phyloP scores from a whole-genome alignment of 1,140 invertebrate genomes.

The Bombus superbus region DNA sequence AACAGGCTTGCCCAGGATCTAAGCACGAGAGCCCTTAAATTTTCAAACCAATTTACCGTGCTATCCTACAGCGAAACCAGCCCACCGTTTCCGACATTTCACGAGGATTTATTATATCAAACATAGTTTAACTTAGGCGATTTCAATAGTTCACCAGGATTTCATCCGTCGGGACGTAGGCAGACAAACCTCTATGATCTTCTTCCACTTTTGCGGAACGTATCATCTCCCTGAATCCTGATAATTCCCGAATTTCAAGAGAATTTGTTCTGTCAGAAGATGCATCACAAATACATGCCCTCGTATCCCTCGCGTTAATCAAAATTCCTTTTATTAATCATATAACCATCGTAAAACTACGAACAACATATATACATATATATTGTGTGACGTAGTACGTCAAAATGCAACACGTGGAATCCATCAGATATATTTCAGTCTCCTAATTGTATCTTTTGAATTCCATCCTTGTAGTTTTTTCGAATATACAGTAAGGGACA shows the following conservation, averaged over 20 bases:
- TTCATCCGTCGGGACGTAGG: neutral
- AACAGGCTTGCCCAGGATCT: neutral
- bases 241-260: constrained; percentile 4
- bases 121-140: constrained; percentile 19
- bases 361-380: too few relatives aligned
- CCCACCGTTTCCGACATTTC: neutral
- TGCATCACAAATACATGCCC: neutral
- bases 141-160: constrained; percentile 35
- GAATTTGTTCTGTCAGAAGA: neutral
- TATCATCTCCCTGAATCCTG: neutral
- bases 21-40: constrained; percentile 8
- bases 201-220: neutral
- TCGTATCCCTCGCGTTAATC: neutral
- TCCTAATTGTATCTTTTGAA: too few relatives aligned
- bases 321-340: neutral
- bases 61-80: neutral
- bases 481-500: too few relatives aligned
- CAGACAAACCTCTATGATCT: constrained; percentile 9
- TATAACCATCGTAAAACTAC: neutral
- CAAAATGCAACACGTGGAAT: too few relatives aligned
- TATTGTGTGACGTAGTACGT: too few relatives aligned
- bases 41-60: constrained; percentile 33
- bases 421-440: too few relatives aligned
- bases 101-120: constrained; percentile 23
- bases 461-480: too few relatives aligned